Percentiles rank a stretch among this genome's conserved stretches.
Conservation (phyloP, 1,140 invertebrate genomes). For the Parasteatoda tepidariorum region DNA sequence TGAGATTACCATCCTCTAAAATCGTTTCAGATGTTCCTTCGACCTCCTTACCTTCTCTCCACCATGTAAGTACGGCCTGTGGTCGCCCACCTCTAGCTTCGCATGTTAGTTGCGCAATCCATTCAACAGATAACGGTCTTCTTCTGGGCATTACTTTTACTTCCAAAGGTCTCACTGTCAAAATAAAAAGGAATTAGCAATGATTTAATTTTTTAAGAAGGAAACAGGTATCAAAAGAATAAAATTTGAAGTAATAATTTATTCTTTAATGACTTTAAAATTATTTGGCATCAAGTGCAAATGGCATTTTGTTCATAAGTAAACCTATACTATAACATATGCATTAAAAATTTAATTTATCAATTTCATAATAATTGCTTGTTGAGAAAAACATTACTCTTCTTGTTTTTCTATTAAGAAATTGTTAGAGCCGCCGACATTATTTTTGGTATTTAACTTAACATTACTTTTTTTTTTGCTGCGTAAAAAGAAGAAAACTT, state of each 20-base stretch:
- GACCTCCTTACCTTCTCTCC: constrained; percentile 59
- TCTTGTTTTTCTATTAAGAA: too few species aligned
- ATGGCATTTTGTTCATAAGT: too few species aligned
- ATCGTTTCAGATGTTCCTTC: constrained; percentile 55
- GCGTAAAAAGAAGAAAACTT: too few species aligned
- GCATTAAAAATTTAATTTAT: too few species aligned
- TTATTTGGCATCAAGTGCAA: not conserved
- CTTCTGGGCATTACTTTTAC: constrained; percentile 74
- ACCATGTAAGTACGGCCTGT: constrained; percentile 64
- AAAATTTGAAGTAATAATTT: not conserved
- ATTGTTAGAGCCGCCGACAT: too few species aligned
- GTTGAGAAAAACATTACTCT: too few species aligned
- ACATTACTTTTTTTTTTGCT: too few species aligned
- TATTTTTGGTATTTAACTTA: too few species aligned
- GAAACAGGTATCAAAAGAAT: not conserved
- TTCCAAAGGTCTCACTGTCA: constrained; percentile 76
- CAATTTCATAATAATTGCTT: too few species aligned
- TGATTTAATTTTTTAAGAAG: not conserved
- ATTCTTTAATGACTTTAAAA: not conserved
- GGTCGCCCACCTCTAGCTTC: constrained; percentile 63
- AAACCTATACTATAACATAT: too few species aligned
- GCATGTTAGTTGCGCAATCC: constrained; percentile 63
- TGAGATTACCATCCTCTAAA: constrained; percentile 61
- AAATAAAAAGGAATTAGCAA: not conserved
- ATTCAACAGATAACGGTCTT: constrained; percentile 62